Percentiles rank a stretch among this genome's conserved stretches.
These are phyloP conservation scores for Ceyx margarethae DNA, from an alignment of 2,113 vertebrate species.

Conservation along the genomic window DNA sequence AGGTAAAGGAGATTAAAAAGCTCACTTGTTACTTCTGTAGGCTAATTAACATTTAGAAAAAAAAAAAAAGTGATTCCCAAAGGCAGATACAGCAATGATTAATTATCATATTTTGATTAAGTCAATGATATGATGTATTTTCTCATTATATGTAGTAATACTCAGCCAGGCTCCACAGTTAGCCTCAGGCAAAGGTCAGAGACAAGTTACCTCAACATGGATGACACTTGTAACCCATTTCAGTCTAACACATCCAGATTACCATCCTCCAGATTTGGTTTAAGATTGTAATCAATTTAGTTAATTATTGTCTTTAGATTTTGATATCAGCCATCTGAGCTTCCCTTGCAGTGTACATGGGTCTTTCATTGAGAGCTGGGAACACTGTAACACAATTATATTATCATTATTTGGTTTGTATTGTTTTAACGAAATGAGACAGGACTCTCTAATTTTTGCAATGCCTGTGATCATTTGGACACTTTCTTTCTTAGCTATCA, in stretches of 20 bases:
- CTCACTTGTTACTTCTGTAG: constrained; percentile 14
- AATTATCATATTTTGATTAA: constrained; percentile 63
- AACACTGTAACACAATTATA: not conserved
- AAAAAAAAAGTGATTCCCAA: not conserved
- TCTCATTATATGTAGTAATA: constrained; percentile 22
- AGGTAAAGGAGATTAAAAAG: constrained; percentile 19
- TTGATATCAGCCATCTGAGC: not conserved
- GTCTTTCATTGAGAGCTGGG: not conserved
- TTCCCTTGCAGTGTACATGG: not conserved
- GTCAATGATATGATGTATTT: constrained; percentile 21
- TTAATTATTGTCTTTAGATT: not conserved
- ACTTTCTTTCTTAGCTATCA: not conserved
- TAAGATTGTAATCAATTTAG: not conserved
- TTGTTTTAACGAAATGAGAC: not conserved
- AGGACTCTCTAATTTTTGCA: not conserved
- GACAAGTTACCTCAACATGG: not conserved
- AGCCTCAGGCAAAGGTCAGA: constrained; percentile 8
- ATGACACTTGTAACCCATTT: not conserved
- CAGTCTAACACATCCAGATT: not conserved
- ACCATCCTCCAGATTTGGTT: not conserved
- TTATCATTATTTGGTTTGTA: not conserved
- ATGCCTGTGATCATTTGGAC: not conserved
- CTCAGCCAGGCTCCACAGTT: not conserved
- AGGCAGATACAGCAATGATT: constrained; percentile 43
- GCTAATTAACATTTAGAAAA: constrained; percentile 50